These are phyloP conservation scores for Acrossocheilus fasciatus DNA, from an alignment of 2,797 vertebrate species.

Conservation along the genomic window DNA sequence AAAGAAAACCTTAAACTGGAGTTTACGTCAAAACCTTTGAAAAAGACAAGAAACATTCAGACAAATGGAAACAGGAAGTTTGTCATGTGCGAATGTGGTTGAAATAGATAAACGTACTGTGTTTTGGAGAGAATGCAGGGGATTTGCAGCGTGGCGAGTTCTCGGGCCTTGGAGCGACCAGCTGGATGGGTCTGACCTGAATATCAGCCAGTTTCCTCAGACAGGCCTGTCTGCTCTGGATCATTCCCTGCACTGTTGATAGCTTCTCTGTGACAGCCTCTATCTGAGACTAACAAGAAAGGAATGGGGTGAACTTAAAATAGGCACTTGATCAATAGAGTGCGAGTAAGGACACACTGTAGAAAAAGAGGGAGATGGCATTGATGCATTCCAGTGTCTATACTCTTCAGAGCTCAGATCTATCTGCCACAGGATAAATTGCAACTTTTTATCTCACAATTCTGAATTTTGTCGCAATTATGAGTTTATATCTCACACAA, in stretches of 20 bases:
- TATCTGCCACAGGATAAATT: no score
- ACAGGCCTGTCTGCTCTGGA: slow-evolving; percentile 88
- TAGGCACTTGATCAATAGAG: neutral
- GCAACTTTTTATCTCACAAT: no score
- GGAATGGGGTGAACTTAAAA: neutral
- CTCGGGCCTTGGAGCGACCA: slow-evolving; percentile 86
- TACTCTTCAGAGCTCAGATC: neutral
- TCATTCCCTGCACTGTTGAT: slow-evolving; percentile 83
- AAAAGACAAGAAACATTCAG: slow-evolving; percentile 36
- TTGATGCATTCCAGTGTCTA: neutral
- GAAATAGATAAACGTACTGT: slow-evolving; percentile 77
- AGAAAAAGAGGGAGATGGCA: neutral
- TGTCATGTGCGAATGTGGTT: neutral
- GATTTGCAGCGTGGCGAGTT: slow-evolving; percentile 78
- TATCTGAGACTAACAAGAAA: slow-evolving; percentile 82
- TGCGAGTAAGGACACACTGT: neutral
- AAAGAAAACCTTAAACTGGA: slow-evolving; percentile 92
- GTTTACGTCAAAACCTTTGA: slow-evolving; percentile 87
- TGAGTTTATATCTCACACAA: neutral
- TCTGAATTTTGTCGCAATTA: neutral
- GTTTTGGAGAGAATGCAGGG: slow-evolving; percentile 88
- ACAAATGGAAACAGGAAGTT: neutral
- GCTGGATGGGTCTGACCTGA: slow-evolving; percentile 84
- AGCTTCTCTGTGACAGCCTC: slow-evolving; percentile 86
- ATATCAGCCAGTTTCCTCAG: slow-evolving; percentile 84